phyloP scores from a whole-genome alignment of 2,888 invertebrate genomes.

The Tanypteryx hageni region DNA sequence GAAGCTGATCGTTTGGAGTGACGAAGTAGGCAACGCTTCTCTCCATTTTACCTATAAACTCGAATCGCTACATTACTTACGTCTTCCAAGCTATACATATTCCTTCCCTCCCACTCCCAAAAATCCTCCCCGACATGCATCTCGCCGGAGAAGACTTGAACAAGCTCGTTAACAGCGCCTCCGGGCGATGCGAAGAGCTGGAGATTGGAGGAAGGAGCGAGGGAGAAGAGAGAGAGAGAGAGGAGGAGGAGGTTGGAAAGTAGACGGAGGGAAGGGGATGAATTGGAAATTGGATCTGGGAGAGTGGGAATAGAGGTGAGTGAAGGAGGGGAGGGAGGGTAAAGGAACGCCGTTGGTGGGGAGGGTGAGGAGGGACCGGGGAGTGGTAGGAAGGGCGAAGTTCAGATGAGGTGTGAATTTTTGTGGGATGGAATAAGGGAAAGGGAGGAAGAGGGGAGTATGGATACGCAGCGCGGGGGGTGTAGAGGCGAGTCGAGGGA shows the following conservation, averaged over 20 bases:
- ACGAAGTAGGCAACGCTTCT: too few relatives aligned
- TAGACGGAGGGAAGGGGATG: background rate
- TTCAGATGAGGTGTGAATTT: conserved; percentile 14
- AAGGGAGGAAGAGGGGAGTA: background rate
- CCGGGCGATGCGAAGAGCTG: background rate
- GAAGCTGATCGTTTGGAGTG: too few relatives aligned
- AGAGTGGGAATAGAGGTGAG: background rate
- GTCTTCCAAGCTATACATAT: background rate
- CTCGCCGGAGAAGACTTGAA: background rate
- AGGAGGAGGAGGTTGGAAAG: too few relatives aligned
- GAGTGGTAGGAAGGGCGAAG: background rate
- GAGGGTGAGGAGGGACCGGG: background rate
- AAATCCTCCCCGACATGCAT: background rate
- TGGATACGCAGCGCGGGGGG: too few relatives aligned
- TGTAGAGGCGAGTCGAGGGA: background rate
- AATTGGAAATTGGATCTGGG: conserved; percentile 10
- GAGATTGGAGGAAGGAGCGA: background rate
- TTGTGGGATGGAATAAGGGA: background rate
- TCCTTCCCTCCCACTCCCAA: background rate
- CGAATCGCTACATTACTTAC: background rate
- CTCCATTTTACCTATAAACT: background rate
- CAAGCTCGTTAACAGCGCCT: conserved; percentile 18
- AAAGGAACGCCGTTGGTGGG: background rate
- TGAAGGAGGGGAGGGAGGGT: background rate
- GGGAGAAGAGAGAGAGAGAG: background rate